Evolutionary conservation across 37 sponge, comb jelly and placozoan species (phyloP).

Genomic region (Crambe crambe): DNA sequence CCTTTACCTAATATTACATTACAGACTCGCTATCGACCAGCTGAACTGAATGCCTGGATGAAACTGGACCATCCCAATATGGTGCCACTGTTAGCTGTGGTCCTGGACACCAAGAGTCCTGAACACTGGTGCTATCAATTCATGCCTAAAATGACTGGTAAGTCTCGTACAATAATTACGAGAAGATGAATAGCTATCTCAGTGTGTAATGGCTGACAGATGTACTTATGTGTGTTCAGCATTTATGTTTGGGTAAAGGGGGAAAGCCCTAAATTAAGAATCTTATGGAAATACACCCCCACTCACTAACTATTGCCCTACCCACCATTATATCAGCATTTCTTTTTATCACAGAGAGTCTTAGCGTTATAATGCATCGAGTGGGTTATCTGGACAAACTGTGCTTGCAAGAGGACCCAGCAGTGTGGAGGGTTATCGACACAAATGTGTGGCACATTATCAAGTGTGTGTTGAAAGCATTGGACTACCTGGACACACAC

Average conservation of each 20-base stretch:
- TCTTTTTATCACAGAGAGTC: background rate
- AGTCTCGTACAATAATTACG: no score
- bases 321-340: no score
- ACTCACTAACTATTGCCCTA: no score
- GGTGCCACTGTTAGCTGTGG: constrained; percentile 26
- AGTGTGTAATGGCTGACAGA: no score
- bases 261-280: no score
- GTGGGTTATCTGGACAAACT: background rate
- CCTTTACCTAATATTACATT: no score
- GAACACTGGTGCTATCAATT: constrained; percentile 37
- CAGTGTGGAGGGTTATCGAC: background rate
- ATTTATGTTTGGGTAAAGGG: no score
- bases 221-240: no score
- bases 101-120: constrained; percentile 28
- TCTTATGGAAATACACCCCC: no score
- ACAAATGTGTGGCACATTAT: background rate
- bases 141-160: constrained; percentile 40
- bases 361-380: background rate
- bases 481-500: background rate
- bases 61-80: constrained; percentile 28
- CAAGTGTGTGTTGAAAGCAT: background rate
- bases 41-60: constrained; percentile 10
- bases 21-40: constrained; percentile 23
- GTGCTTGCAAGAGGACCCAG: background rate
- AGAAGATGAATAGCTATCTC: no score